These are phyloP conservation scores for Rostratula benghalensis DNA, from an alignment of 2,113 vertebrate species.

Conservation along the genomic window DNA sequence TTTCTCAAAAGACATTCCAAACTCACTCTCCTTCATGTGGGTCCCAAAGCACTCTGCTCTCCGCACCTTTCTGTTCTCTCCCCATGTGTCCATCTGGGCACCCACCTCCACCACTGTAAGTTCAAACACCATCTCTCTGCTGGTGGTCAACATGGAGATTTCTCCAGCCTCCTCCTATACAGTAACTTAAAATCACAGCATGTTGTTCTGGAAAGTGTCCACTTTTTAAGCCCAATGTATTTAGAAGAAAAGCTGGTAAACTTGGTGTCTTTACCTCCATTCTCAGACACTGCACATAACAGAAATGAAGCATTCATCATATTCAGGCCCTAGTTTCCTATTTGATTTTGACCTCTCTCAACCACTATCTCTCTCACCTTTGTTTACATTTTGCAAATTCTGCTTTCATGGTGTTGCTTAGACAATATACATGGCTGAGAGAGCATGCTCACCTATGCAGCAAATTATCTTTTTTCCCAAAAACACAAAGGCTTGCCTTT, in stretches of 20 bases:
- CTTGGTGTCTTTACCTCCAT: neutral
- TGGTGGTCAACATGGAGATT: neutral
- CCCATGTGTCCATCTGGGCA: neutral
- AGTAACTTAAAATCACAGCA: accelerated
- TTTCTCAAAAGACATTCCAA: neutral
- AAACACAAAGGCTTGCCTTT: neutral
- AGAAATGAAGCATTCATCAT: neutral
- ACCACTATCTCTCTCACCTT: neutral
- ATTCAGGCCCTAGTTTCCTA: neutral
- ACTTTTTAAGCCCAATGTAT: neutral
- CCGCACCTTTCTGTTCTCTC: neutral
- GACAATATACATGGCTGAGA: neutral
- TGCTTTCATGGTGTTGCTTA: neutral
- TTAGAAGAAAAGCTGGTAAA: neutral
- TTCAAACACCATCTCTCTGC: neutral
- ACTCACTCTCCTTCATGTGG: neutral
- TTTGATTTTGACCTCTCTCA: neutral
- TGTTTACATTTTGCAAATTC: neutral
- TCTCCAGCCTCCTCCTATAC: neutral
- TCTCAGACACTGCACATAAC: neutral
- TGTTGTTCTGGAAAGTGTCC: neutral
- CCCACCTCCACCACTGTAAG: neutral
- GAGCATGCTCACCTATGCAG: neutral
- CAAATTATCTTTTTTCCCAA: neutral
- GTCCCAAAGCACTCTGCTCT: neutral